Conservation (phyloP, 2,797 vertebrate genomes). For the Argya squamiceps region DNA sequence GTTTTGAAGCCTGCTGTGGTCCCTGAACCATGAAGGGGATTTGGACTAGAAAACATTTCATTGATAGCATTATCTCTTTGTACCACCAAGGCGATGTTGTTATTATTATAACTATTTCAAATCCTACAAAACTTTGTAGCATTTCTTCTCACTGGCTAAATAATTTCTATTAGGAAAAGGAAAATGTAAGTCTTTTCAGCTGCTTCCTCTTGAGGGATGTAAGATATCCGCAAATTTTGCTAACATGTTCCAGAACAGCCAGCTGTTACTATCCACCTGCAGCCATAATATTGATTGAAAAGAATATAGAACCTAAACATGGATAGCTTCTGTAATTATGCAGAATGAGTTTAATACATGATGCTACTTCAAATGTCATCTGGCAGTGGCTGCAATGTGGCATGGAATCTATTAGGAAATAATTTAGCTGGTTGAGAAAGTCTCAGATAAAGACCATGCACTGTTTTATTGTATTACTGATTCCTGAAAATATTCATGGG, state of each 20-base stretch:
- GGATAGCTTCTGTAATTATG: slow-evolving; percentile 55
- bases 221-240: slow-evolving; percentile 64
- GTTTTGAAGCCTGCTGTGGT: background rate
- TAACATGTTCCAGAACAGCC: slow-evolving; percentile 56
- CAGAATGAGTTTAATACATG: slow-evolving; percentile 42
- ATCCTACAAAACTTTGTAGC: background rate
- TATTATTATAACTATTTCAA: background rate
- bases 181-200: slow-evolving; percentile 59
- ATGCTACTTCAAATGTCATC: slow-evolving; percentile 40
- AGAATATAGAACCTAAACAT: slow-evolving; percentile 56
- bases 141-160: slow-evolving; percentile 34
- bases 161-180: slow-evolving; percentile 48
- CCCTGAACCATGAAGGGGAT: background rate
- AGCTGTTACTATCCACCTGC: slow-evolving; percentile 72
- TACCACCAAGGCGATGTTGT: background rate
- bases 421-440: background rate
- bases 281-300: slow-evolving; percentile 64
- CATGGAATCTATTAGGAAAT: background rate
- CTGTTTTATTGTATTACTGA: background rate
- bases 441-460: background rate
- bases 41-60: background rate
- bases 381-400: background rate
- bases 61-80: background rate
- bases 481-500: background rate
- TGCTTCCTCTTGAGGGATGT: slow-evolving; percentile 66